A percentile compares a stretch with the other conserved stretches of the same genome.
These are phyloP conservation scores for Drosophila murphyi DNA, from an alignment of 1,140 invertebrate genomes.

Conservation along the genomic window DNA sequence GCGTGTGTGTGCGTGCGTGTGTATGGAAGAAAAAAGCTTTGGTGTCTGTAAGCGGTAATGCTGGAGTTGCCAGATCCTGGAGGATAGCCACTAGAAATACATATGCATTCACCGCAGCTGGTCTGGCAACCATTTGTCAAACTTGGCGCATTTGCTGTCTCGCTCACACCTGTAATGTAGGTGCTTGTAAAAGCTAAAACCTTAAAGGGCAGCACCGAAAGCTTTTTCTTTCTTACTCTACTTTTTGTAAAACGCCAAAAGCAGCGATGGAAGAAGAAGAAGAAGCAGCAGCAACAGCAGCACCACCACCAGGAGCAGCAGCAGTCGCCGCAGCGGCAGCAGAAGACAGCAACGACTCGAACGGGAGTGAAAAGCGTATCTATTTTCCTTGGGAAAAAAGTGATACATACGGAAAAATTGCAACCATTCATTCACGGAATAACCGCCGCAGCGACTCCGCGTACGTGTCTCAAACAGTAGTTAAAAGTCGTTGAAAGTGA, in stretches of 20 bases:
- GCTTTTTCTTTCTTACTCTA: constrained; percentile 46
- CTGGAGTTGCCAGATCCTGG: constrained; percentile 62
- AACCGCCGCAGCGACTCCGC: constrained; percentile 63
- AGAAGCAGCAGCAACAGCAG: constrained; percentile 38
- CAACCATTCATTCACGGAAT: constrained; percentile 75
- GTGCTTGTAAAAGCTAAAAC: constrained; percentile 43
- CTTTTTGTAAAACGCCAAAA: constrained; percentile 15
- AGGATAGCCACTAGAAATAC: not conserved
- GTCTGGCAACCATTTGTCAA: constrained; percentile 34
- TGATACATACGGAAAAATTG: constrained; percentile 82
- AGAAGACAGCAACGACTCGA: constrained; percentile 43
- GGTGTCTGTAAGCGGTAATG: not conserved
- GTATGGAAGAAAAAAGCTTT: constrained; percentile 40
- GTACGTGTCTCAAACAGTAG: constrained; percentile 32
- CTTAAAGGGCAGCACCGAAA: constrained; percentile 62
- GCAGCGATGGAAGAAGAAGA: constrained; percentile 24
- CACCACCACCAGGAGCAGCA: constrained; percentile 33
- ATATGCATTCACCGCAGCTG: not conserved
- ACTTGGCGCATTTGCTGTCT: constrained; percentile 17
- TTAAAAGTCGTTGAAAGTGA: constrained; percentile 40
- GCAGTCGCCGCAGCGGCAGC: constrained; percentile 39
- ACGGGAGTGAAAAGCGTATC: constrained; percentile 51
- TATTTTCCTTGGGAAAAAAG: constrained; percentile 54
- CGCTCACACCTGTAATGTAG: constrained; percentile 8
- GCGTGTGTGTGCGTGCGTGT: not conserved